Conservation (phyloP, 2,797 vertebrate genomes). For the Lacerta agilis region DNA sequence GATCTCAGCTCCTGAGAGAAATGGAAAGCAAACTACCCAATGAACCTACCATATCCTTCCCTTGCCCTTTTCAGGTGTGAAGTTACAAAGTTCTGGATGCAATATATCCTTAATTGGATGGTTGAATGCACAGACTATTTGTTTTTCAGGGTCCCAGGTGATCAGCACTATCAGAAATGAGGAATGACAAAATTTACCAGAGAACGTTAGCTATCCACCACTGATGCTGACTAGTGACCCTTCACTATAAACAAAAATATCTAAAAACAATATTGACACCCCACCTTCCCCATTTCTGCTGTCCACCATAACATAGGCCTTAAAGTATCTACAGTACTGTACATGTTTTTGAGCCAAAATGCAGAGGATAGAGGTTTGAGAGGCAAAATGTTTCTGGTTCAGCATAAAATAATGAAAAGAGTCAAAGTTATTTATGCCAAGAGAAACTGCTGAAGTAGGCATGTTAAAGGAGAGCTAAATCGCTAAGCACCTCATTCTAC, state of each 20-base stretch:
- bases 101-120: not conserved
- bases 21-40: not conserved
- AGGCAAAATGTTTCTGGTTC: not conserved
- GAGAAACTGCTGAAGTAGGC: not conserved
- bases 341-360: not conserved
- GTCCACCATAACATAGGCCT: not conserved
- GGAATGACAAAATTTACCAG: not conserved
- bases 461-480: not conserved
- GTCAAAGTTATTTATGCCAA: not conserved
- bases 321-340: conserved; percentile 13
- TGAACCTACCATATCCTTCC: conserved; percentile 18
- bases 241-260: not conserved
- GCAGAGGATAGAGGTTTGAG: not conserved
- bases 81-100: not conserved
- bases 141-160: not conserved
- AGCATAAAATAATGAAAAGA: not conserved
- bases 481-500: not conserved
- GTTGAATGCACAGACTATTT: not conserved
- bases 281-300: not conserved
- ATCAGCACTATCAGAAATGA: not conserved
- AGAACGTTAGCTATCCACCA: not conserved
- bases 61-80: conserved; percentile 30
- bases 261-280: not conserved
- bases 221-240: not conserved
- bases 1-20: conserved; percentile 45